Evolutionary conservation across 2,888 invertebrate species (phyloP), one percentile per base, ranked within the genome.

Genomic region (Acrobasis suavella): DNA sequence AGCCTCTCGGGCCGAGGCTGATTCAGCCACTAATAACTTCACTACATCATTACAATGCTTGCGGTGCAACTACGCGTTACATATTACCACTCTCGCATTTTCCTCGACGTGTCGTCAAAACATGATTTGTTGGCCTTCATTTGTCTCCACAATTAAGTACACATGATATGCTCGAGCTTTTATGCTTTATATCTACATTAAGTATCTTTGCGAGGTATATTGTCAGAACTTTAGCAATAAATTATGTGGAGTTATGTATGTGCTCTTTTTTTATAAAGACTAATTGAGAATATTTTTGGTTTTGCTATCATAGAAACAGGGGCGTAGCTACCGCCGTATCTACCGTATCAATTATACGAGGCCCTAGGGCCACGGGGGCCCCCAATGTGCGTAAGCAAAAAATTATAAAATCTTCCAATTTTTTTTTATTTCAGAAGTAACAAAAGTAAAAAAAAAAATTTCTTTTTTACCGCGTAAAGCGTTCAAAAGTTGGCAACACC

Each of bases 11-110:
- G 81, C 80, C 85, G 81, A 81, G 81, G 77, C 82, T 80, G 86
- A 87, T 85, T 85, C 87, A 83, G 84, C 88, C 86, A 88, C 91
- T 89, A 90, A 90, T 91, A 91, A 87, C 87, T 89, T 84, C 83
- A 87, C 88, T 85, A 88, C 82, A 85, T 83, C 85, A 87, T 89
- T 88, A 87, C 87, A 85, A 87, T 84, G 81, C 78, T 49, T 55
- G 78, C 78, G 79, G 85, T 87, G 86, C 85, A 87, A 88, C 85
- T 86, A 87, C 85, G 83, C 83, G 80, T 85, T 83, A 83, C 86
- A 80, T 80, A 80, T 82, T 80, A 76, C 82, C 62, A 63, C 67
- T 59, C 63, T 68, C 67, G 62, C 67, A 63, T 71, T 69, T 73
- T 68, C 68, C 74, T 42, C 72, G 69, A 68, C 71, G 65, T 77